Evolutionary conservation across 2,113 vertebrate genomes (phyloP).

Genomic region (Cavia porcellus): DNA sequence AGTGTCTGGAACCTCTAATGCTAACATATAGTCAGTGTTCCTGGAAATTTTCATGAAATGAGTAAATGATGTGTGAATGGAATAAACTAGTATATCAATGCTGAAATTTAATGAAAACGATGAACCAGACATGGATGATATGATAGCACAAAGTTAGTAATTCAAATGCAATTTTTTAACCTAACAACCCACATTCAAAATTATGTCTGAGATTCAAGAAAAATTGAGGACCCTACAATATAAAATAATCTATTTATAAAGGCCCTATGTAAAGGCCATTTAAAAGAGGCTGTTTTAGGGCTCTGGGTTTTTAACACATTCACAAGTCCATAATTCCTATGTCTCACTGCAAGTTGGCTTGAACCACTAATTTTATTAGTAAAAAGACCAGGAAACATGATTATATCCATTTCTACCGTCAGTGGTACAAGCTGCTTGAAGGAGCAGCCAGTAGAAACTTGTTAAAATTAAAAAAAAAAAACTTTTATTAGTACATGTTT

Average conservation of each 20-base stretch:
- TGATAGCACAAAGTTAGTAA: constrained; percentile 39
- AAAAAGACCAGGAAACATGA: not conserved
- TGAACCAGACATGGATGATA: constrained; percentile 22
- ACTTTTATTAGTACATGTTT: not conserved
- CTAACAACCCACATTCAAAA: constrained; percentile 14
- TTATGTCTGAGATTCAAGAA: constrained; percentile 56
- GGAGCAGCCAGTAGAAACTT: not conserved
- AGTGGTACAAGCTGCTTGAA: not conserved
- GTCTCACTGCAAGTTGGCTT: not conserved
- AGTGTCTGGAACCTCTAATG: not conserved
- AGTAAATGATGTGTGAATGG: constrained; percentile 15
- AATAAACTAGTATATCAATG: not conserved
- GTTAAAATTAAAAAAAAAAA: not conserved
- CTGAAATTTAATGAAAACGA: constrained; percentile 18
- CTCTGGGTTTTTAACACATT: not conserved
- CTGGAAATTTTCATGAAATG: constrained; percentile 28
- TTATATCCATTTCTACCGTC: not conserved
- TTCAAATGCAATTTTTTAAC: constrained; percentile 35
- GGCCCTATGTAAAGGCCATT: not conserved
- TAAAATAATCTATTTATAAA: constrained; percentile 29
- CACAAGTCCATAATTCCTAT: not conserved
- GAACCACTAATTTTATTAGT: not conserved
- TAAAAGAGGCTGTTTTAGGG: not conserved
- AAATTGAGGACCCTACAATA: constrained; percentile 41
- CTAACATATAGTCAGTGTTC: not conserved